Percentiles rank a stretch among this genome's conserved stretches.
phyloP scores from a whole-genome alignment of 2,113 vertebrate species.

The Ciconia stormi region DNA sequence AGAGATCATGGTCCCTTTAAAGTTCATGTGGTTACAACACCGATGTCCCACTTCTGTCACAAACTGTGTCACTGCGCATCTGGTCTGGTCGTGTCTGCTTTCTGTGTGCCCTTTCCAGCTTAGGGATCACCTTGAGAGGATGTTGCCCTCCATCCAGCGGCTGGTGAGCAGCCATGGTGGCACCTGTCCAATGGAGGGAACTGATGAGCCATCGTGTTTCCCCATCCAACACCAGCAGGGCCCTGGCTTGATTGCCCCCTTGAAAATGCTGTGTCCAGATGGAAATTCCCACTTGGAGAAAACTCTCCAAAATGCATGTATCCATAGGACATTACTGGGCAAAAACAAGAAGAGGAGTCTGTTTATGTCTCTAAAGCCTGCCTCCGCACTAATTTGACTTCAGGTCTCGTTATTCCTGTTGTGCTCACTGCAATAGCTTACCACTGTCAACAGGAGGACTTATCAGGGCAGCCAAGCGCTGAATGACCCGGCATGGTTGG shows the following conservation, averaged over 20 bases:
- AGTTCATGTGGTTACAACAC: neutral
- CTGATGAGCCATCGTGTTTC: conserved; percentile 46
- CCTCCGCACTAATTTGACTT: neutral
- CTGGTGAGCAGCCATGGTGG: conserved; percentile 31
- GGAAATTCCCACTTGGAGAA: conserved; percentile 51
- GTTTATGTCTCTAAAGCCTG: neutral
- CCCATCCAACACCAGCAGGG: conserved; percentile 4
- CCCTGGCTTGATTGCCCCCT: conserved; percentile 15
- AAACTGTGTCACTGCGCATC: conserved; percentile 1
- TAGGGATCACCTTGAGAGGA: conserved; percentile 41
- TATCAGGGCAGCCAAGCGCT: neutral
- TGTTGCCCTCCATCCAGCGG: neutral
- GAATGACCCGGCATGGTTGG: neutral
- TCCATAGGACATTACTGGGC: neutral
- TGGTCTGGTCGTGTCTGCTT: neutral
- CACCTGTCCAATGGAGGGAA: neutral
- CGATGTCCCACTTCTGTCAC: neutral
- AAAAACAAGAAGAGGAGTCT: neutral
- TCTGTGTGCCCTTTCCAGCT: neutral
- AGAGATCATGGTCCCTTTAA: neutral
- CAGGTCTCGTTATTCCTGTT: conserved; percentile 2
- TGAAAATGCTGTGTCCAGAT: conserved; percentile 19
- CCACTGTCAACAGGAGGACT: neutral
- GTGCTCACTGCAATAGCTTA: neutral
- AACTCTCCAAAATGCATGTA: neutral